Evolutionary conservation across 1,140 invertebrate species (phyloP).

Genomic region (Plutomurus gul): DNA sequence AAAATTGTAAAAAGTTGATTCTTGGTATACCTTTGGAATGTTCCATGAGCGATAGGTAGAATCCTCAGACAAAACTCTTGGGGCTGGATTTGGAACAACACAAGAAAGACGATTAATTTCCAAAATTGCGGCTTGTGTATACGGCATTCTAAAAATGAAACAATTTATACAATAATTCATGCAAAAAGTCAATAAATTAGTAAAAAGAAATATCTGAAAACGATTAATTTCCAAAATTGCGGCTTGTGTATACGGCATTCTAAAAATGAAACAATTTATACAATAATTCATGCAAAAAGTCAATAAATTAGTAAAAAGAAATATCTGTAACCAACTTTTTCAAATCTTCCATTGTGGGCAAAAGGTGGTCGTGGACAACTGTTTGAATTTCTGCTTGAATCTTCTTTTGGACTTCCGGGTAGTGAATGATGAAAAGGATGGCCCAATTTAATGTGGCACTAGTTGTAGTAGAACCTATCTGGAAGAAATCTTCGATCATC

Average conservation of each 20-base stretch:
- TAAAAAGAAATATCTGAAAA: too few relatives aligned
- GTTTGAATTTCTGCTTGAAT: constrained; percentile 78
- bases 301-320: too few relatives aligned
- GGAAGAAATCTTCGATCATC: constrained; percentile 56
- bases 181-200: too few relatives aligned
- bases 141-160: constrained; percentile 72
- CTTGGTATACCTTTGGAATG: constrained; percentile 71
- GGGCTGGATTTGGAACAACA: constrained; percentile 76
- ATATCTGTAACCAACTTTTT: constrained; percentile 73
- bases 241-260: constrained; percentile 78
- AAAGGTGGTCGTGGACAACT: constrained; percentile 69
- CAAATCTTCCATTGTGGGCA: constrained; percentile 71
- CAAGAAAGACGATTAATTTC: constrained; percentile 77
- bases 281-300: too few relatives aligned
- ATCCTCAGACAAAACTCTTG: constrained; percentile 73
- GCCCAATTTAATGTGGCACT: constrained; percentile 75
- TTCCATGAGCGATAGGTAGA: constrained; percentile 71
- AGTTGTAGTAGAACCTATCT: constrained; percentile 81
- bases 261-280: too few relatives aligned
- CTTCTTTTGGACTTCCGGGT: constrained; percentile 77
- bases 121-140: constrained; percentile 73
- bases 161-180: too few relatives aligned
- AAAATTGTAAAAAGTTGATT: neutral
- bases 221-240: constrained; percentile 74
- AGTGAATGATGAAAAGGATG: constrained; percentile 74